Evolutionary conservation across 2,797 vertebrate species (phyloP).

Genomic region (Chelonia mydas): DNA sequence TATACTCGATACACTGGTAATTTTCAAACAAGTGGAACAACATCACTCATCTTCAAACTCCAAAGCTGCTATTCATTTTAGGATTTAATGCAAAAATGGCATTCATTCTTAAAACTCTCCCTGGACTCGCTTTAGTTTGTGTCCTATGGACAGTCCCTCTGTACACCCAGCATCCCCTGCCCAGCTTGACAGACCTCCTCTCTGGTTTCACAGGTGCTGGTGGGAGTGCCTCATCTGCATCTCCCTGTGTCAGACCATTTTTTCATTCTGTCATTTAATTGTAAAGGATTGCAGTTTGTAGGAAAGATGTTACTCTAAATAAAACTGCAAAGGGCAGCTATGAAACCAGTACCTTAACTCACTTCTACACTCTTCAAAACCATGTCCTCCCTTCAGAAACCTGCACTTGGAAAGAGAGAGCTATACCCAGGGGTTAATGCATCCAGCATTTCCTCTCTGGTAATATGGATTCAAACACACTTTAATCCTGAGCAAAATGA

Average conservation of each 20-base stretch:
- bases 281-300: background rate
- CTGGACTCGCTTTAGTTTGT: background rate
- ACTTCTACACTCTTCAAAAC: background rate
- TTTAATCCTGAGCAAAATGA: background rate
- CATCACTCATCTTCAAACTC: conserved; percentile 7
- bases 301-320: background rate
- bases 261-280: background rate
- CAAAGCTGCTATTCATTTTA: background rate
- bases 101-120: conserved; percentile 16
- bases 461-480: background rate
- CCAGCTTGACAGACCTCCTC: background rate
- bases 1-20: conserved; percentile 46
- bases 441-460: background rate
- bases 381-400: background rate
- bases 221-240: background rate
- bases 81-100: conserved; percentile 28
- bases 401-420: background rate
- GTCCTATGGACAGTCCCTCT: background rate
- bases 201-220: background rate
- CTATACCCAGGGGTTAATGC: background rate
- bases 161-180: background rate
- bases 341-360: background rate
- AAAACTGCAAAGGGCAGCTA: background rate
- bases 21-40: conserved; percentile 61
- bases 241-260: background rate